Conservation (phyloP, 2,797 vertebrate genomes). For the Catamblyrhynchus diadema region DNA sequence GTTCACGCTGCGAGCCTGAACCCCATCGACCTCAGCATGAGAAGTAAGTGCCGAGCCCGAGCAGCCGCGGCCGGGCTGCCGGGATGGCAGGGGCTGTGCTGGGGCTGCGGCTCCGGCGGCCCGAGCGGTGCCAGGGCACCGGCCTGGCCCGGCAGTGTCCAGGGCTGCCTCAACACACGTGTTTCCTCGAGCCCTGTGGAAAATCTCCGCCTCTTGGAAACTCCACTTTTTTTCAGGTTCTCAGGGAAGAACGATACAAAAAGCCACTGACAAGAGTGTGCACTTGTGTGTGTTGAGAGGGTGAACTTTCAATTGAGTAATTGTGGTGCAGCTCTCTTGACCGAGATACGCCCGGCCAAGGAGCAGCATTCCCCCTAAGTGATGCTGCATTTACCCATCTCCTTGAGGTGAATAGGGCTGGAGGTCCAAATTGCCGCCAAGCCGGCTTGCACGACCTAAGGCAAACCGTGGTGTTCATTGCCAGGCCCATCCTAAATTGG, state of each 20-base stretch:
- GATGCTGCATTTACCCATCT: background rate
- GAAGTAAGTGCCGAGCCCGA: constrained; percentile 82
- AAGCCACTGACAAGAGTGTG: background rate
- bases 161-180: background rate
- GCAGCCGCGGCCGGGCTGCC: background rate
- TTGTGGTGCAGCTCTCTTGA: too few relatives aligned
- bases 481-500: accelerated
- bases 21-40: constrained; percentile 93
- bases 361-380: accelerated
- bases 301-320: background rate
- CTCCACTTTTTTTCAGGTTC: accelerated
- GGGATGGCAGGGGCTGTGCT: background rate
- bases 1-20: constrained; percentile 91
- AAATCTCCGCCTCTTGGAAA: background rate
- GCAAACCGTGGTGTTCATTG: accelerated
- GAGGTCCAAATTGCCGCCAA: background rate
- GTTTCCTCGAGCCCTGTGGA: background rate
- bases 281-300: accelerated
- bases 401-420: too few relatives aligned
- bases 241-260: background rate
- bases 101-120: background rate
- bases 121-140: background rate
- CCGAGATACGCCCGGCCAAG: too few relatives aligned
- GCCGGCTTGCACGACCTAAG: accelerated
- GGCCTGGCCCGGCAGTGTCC: background rate